Conservation (phyloP, 2,888 invertebrate species). For the Stramonita haemastoma region DNA sequence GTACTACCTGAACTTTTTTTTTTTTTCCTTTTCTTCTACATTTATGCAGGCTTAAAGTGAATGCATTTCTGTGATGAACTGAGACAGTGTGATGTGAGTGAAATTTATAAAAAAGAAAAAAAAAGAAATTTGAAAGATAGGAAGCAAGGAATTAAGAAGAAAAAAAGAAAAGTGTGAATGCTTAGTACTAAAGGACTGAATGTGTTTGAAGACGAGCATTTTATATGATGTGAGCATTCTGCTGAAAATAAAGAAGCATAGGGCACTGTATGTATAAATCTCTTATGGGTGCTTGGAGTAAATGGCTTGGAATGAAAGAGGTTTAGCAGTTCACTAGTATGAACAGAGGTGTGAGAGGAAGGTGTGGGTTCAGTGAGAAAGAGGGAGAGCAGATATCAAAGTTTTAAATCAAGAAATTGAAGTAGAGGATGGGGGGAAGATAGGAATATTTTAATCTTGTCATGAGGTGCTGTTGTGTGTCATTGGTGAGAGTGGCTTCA, state of each 20-base stretch:
- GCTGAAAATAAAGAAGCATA: neutral
- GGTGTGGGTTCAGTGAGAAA: too few species aligned
- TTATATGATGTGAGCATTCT: neutral
- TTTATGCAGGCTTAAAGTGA: neutral
- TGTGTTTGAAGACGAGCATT: neutral
- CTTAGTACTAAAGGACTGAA: neutral
- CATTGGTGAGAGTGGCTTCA: too few species aligned
- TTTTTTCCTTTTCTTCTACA: neutral
- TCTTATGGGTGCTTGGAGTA: too few species aligned
- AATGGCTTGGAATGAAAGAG: too few species aligned
- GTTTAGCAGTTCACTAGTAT: too few species aligned
- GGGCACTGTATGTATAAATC: too few species aligned
- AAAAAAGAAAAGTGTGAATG: neutral
- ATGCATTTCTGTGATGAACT: constrained; percentile 22
- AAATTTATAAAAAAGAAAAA: neutral
- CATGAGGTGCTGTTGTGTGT: too few species aligned
- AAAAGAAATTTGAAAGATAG: neutral
- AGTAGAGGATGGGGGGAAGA: too few species aligned
- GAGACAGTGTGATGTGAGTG: neutral
- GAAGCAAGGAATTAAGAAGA: neutral
- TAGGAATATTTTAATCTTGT: too few species aligned
- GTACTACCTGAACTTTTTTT: neutral
- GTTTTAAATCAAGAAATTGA: too few species aligned
- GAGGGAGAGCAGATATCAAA: too few species aligned
- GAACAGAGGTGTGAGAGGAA: too few species aligned